Evolutionary conservation across 1,140 invertebrate genomes (phyloP).

Genomic region (Solen grandis): DNA sequence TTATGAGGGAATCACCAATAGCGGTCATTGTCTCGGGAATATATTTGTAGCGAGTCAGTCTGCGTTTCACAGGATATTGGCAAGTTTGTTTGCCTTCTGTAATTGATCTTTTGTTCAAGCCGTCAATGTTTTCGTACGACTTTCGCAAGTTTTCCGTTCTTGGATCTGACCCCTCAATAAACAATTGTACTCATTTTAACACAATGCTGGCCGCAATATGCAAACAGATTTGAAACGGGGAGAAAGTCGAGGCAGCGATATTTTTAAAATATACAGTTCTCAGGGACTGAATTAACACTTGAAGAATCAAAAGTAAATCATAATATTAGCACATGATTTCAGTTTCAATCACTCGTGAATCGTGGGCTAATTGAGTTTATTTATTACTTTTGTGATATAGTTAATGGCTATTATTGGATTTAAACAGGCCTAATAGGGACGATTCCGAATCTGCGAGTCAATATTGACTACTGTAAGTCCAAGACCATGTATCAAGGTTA

Average conservation of each 20-base stretch:
- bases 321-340: constrained; percentile 45
- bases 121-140: constrained; percentile 12
- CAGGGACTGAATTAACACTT: constrained; percentile 33
- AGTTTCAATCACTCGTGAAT: background rate
- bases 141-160: constrained; percentile 35
- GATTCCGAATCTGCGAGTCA: no score
- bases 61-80: constrained; percentile 14
- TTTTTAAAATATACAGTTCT: constrained; percentile 14
- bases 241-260: background rate
- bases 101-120: constrained; percentile 50
- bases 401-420: constrained; percentile 21
- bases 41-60: constrained; percentile 37
- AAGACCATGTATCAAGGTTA: no score
- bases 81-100: constrained; percentile 33
- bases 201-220: constrained; percentile 1
- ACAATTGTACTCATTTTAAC: constrained; percentile 31
- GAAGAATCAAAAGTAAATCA: constrained; percentile 21
- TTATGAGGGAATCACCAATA: constrained; percentile 7
- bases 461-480: no score
- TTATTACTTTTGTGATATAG: constrained; percentile 24
- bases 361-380: constrained; percentile 29
- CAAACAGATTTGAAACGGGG: constrained; percentile 16
- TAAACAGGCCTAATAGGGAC: constrained; percentile 13
- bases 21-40: background rate
- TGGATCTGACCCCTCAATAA: constrained; percentile 47